A percentile compares a stretch with the other conserved stretches of the same genome.
These are phyloP conservation scores for Peromyscus melanophrys DNA, from an alignment of 2,797 vertebrate species.

Conservation along the genomic window DNA sequence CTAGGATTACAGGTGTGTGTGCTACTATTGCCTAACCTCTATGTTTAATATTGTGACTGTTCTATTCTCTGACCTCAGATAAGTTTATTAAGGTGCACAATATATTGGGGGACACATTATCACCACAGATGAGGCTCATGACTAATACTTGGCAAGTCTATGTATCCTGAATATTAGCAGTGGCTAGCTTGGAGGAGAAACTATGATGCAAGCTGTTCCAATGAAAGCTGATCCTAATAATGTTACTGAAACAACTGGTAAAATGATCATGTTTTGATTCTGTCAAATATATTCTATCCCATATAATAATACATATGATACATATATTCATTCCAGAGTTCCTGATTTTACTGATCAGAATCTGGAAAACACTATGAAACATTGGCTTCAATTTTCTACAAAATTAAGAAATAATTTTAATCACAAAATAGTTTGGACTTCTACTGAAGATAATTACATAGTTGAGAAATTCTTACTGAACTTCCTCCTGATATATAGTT, in stretches of 20 bases:
- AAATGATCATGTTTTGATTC: neutral
- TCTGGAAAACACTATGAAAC: constrained; percentile 34
- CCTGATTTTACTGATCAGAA: neutral
- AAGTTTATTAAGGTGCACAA: too few relatives aligned
- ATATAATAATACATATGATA: neutral
- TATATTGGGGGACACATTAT: too few relatives aligned
- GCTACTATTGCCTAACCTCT: too few relatives aligned
- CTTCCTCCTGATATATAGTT: neutral
- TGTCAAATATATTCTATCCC: neutral
- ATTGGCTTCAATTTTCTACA: constrained; percentile 6
- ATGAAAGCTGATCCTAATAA: neutral
- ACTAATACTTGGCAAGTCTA: neutral
- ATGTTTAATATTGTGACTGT: too few relatives aligned
- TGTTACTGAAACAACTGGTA: neutral
- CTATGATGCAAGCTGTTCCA: neutral
- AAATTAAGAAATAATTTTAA: constrained; percentile 16
- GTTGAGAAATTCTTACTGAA: neutral
- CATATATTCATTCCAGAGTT: neutral
- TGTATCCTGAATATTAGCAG: neutral
- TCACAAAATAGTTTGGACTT: neutral
- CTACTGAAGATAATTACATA: neutral
- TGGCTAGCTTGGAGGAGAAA: neutral
- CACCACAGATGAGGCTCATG: neutral
- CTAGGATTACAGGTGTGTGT: too few relatives aligned
- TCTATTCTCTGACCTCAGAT: too few relatives aligned